Evolutionary conservation across 2,888 invertebrate species (phyloP).

Genomic region (Pachycephus smyrnensis): DNA sequence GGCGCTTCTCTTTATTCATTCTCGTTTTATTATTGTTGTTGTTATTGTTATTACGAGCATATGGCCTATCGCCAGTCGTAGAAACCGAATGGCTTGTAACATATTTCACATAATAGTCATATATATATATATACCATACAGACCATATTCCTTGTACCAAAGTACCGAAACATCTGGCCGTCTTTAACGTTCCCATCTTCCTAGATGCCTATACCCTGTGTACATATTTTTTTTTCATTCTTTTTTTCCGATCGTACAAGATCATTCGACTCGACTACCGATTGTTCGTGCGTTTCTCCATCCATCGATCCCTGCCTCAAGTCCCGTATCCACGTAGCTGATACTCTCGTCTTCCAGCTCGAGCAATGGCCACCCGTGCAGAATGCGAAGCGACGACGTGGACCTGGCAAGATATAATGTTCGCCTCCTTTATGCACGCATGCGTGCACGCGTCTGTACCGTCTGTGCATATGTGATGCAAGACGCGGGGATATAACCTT

Average conservation of each 20-base stretch:
- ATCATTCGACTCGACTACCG: background rate
- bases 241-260: background rate
- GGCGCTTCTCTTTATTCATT: background rate
- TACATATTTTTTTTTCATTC: background rate
- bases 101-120: background rate
- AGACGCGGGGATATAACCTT: slow-evolving; percentile 51
- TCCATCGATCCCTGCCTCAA: no score
- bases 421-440: background rate
- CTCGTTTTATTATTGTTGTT: background rate
- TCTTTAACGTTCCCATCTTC: background rate
- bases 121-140: background rate
- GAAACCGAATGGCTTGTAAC: background rate
- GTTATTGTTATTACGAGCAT: background rate
- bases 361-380: slow-evolving; percentile 47
- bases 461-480: background rate
- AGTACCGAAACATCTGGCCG: background rate
- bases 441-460: background rate
- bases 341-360: background rate
- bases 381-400: slow-evolving; percentile 39
- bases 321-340: background rate
- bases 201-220: background rate
- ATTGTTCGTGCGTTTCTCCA: background rate
- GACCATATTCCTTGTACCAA: background rate
- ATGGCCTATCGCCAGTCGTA: background rate
- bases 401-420: slow-evolving; percentile 22